Percentiles rank a stretch among this genome's conserved stretches.
These are phyloP conservation scores for Andricus curvator DNA, from an alignment of 2,888 invertebrate genomes.

Conservation along the genomic window DNA sequence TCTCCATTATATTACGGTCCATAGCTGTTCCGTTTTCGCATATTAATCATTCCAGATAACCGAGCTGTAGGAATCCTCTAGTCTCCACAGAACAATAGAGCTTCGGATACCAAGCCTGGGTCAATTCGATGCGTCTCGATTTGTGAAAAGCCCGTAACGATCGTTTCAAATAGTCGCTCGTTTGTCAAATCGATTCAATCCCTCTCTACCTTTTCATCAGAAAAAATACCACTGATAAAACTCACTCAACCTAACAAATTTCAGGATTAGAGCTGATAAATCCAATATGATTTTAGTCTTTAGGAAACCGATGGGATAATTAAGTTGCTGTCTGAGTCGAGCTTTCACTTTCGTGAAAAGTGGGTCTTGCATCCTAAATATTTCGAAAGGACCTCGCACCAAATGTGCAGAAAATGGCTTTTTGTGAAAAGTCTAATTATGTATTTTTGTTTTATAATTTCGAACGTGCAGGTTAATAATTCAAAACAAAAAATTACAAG, in stretches of 20 bases:
- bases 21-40: slow-evolving; percentile 37
- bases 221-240: slow-evolving; percentile 1
- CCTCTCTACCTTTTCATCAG: not conserved
- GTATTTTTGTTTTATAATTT: no score
- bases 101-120: slow-evolving; percentile 26
- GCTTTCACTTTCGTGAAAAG: not conserved
- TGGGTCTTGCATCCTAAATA: not conserved
- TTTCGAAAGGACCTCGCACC: not conserved
- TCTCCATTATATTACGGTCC: slow-evolving; percentile 39
- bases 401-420: no score
- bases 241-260: not conserved
- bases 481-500: no score
- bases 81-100: slow-evolving; percentile 30
- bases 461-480: no score
- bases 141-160: slow-evolving; percentile 40
- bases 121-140: slow-evolving; percentile 40
- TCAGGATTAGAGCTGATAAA: not conserved
- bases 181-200: slow-evolving; percentile 18
- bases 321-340: not conserved
- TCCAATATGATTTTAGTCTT: not conserved
- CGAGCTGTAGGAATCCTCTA: slow-evolving; percentile 24
- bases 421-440: no score
- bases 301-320: not conserved
- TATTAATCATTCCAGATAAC: slow-evolving; percentile 40
- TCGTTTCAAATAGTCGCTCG: slow-evolving; percentile 35